Evolutionary conservation across 1,140 invertebrate genomes (phyloP).

Genomic region (Arion vulgaris): DNA sequence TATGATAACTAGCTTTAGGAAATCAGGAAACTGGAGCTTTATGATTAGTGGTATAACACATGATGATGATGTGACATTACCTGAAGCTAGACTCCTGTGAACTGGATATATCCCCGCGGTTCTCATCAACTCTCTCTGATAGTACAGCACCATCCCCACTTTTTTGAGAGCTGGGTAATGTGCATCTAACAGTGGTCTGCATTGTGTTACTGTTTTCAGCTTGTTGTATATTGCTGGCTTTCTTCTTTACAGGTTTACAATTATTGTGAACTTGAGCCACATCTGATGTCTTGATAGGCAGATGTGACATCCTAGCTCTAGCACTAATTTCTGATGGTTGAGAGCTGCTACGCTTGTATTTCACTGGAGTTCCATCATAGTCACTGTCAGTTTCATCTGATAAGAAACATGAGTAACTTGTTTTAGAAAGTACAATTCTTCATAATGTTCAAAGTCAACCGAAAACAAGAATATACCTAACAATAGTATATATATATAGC

Average conservation of each 20-base stretch:
- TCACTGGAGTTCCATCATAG: constrained; percentile 42
- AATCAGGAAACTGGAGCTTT: too few relatives aligned
- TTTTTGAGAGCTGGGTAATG: neutral
- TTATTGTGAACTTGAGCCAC: neutral
- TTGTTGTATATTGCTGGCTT: neutral
- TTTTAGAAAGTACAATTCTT: too few relatives aligned
- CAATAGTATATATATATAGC: too few relatives aligned
- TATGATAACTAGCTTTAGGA: too few relatives aligned
- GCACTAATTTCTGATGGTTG: neutral
- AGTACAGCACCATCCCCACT: neutral
- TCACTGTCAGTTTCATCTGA: constrained; percentile 61
- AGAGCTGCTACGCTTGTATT: neutral
- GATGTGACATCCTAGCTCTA: neutral
- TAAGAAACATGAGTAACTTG: too few relatives aligned
- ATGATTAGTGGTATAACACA: too few relatives aligned
- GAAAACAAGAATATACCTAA: too few relatives aligned
- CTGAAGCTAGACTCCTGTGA: constrained; percentile 24
- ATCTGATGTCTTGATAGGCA: neutral
- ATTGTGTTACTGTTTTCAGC: neutral
- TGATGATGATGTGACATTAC: neutral
- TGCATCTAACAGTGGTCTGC: neutral
- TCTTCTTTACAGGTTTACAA: neutral
- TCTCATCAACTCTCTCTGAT: neutral
- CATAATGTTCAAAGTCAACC: too few relatives aligned
- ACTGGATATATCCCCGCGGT: neutral